Percentiles rank a stretch among this genome's conserved stretches.
Conservation (phyloP, 2,888 invertebrate species). For the Ochropleura plecta region DNA sequence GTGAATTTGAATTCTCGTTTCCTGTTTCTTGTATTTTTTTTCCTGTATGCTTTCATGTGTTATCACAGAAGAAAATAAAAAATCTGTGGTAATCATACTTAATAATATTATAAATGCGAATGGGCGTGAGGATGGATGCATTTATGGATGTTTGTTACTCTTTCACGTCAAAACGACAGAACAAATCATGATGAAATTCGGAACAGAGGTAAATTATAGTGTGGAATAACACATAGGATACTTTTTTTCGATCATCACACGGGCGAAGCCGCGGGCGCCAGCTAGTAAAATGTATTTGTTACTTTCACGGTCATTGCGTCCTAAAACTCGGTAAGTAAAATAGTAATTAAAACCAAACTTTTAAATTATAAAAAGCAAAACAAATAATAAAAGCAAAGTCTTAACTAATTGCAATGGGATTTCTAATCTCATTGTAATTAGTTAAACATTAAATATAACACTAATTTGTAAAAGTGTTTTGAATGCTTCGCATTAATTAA, state of each 20-base stretch:
- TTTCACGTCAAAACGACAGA: too few species aligned
- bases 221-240: too few species aligned
- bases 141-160: too few species aligned
- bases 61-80: neutral
- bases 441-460: neutral
- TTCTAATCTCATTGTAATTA: neutral
- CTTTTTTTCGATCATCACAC: too few species aligned
- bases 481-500: conserved; percentile 17
- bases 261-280: too few species aligned
- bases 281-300: neutral
- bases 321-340: neutral
- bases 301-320: neutral
- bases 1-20: neutral
- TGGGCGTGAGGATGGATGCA: too few species aligned
- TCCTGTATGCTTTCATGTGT: neutral
- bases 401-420: conserved; percentile 26
- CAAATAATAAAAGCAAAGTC: conserved; percentile 28
- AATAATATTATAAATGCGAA: too few species aligned
- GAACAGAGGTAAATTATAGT: too few species aligned
- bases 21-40: neutral
- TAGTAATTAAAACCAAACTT: neutral
- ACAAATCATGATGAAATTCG: too few species aligned
- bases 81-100: neutral
- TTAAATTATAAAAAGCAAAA: neutral
- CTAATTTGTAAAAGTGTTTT: conserved; percentile 21